phyloP scores from a whole-genome alignment of 1,140 invertebrate genomes.

The Chlorops oryzae region DNA sequence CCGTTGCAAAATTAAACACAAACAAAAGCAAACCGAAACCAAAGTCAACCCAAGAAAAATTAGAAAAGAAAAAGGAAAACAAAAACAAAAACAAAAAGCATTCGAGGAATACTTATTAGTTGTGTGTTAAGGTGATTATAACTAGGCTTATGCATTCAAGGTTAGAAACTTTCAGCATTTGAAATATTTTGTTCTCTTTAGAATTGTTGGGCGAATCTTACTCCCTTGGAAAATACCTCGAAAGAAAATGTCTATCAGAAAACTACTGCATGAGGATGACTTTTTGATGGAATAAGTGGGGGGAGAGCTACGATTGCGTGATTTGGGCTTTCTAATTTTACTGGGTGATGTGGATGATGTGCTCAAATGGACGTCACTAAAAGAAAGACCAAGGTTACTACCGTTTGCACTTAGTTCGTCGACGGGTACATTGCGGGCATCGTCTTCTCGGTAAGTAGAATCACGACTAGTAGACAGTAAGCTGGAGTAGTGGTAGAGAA shows the following conservation, averaged over 20 bases:
- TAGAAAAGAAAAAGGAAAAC: constrained; percentile 9
- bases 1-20: no score
- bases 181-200: no score
- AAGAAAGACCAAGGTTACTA: constrained; percentile 31
- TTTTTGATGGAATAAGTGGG: constrained; percentile 43
- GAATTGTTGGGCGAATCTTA: constrained; percentile 24
- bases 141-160: no score
- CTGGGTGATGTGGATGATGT: constrained; percentile 6
- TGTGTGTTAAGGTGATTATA: no score
- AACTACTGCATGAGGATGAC: constrained; percentile 49
- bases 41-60: constrained; percentile 6
- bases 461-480: constrained; percentile 66
- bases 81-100: constrained; percentile 16
- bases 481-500: constrained; percentile 50
- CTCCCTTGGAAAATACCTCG: constrained; percentile 47
- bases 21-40: constrained; percentile 12
- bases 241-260: constrained; percentile 48
- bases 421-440: constrained; percentile 23
- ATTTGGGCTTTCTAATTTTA: constrained; percentile 3
- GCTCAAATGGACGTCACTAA: constrained; percentile 2
- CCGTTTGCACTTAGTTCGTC: constrained; percentile 37
- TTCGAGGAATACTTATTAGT: no score
- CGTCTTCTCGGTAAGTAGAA: constrained; percentile 46
- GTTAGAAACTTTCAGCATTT: no score
- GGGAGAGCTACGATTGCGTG: constrained; percentile 5